Base-by-base conservation (phyloP, 2,888 invertebrate species). In the Drosophila pegasa region DNA sequence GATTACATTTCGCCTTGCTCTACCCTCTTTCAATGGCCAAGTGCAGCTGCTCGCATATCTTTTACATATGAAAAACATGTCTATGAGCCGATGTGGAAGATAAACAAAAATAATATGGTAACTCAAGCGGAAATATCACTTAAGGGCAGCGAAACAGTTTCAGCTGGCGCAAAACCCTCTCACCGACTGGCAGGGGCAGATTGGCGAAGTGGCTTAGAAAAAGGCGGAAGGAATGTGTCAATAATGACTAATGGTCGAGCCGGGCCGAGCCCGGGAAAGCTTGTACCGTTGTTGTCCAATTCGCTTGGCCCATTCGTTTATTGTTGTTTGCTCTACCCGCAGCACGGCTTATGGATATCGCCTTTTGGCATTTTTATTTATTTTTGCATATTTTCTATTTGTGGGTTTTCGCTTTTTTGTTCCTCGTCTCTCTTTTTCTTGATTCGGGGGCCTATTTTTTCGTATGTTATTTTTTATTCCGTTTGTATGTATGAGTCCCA, bases 141-240 rank as follows among this genome's bases (percentile, higher is more conserved):
- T 73, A 69, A 41, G 50, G 43, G 51, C 60, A 59, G 65, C 64
- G 65, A 62, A 57, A 69, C 58, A 45, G 22, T 61, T 54, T 41
- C 41, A 14, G 43, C 25, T 51, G 41, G n/a, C 38, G 9, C 41
- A 62, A 35, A 27, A 20, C 16, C 62, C 43, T 9, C 14, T 33
- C 31, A 14, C 8, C 25, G 37, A n/a, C 50, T 29, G 40, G 16
- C 20, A 31, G 58, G 40, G 37, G 25, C 40, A 40, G 68, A 52
- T 58, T 69, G 61, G 55, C 58, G 47, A 52, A 38, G 37, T 60
- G 47, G 67, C 67, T 64, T 64, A 52, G 59, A 65, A 80, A 80
- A 78, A 74, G 80, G 82, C 83, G 80, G 77, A 82, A 71, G 68
- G 79, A 81, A 83, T 85, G 79, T 79, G 84, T 85, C 84, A 84